A percentile compares a stretch with the other conserved stretches of the same genome.
Conservation (phyloP, 2,113 vertebrate species). For the Lipophrys pholis region DNA sequence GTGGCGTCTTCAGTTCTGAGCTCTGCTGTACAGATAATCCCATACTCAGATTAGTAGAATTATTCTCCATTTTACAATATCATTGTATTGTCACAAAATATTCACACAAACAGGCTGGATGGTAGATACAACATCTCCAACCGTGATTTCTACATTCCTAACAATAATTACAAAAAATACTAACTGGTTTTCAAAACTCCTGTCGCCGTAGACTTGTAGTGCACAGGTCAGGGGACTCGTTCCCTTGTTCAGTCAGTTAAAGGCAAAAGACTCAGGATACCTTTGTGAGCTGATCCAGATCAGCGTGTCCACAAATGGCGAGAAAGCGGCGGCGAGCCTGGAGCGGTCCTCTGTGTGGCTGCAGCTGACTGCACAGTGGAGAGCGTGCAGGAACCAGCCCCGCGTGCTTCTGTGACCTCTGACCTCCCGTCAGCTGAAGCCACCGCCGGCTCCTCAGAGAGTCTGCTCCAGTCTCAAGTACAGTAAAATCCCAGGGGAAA, state of each 20-base stretch:
- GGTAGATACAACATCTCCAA: constrained; percentile 59
- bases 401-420: constrained; percentile 38
- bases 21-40: constrained; percentile 62
- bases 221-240: constrained; percentile 58
- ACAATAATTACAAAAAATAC: constrained; percentile 73
- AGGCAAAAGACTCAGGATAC: constrained; percentile 66
- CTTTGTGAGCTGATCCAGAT: constrained; percentile 71
- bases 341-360: constrained; percentile 27
- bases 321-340: constrained; percentile 38
- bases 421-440: constrained; percentile 46
- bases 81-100: constrained; percentile 80
- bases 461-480: constrained; percentile 15
- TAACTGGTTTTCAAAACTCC: constrained; percentile 59
- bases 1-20: constrained; percentile 41
- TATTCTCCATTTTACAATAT: constrained; percentile 72
- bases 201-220: constrained; percentile 60
- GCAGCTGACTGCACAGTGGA: constrained; percentile 40
- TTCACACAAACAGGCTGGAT: constrained; percentile 70
- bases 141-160: constrained; percentile 77
- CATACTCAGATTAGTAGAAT: constrained; percentile 59
- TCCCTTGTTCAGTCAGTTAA: constrained; percentile 69
- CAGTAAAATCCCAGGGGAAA: constrained; percentile 24
- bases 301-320: constrained; percentile 55
- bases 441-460: constrained; percentile 7
- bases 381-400: constrained; percentile 74